These are phyloP conservation scores for Hoplostethus atlanticus DNA, from an alignment of 2,797 vertebrate genomes.

Conservation along the genomic window DNA sequence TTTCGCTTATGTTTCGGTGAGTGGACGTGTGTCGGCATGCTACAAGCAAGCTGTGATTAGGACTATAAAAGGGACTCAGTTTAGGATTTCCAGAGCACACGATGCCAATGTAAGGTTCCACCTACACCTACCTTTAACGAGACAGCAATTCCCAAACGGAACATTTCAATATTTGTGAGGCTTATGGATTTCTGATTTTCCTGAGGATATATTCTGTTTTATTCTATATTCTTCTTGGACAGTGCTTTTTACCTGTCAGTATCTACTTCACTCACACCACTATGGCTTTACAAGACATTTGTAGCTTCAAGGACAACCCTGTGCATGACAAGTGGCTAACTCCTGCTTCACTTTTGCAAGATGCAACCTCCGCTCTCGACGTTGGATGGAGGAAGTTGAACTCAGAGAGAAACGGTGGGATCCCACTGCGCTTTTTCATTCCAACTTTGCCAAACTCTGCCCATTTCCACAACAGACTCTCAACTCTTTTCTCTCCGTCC, in stretches of 20 bases:
- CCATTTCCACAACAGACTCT: background rate
- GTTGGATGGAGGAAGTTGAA: constrained; percentile 16
- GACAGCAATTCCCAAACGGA: background rate
- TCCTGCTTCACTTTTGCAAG: constrained; percentile 30
- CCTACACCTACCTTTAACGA: background rate
- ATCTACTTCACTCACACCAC: constrained; percentile 4
- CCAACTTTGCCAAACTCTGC: constrained; percentile 39
- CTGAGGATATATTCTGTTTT: constrained; percentile 1
- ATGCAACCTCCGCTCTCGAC: constrained; percentile 17
- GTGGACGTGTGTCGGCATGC: constrained; percentile 17
- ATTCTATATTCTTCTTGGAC: constrained; percentile 28
- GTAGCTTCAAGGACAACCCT: constrained; percentile 61
- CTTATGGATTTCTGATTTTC: constrained; percentile 24
- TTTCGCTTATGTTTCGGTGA: constrained; percentile 43
- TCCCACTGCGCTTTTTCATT: constrained; percentile 59
- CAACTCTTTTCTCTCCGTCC: background rate
- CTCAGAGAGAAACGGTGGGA: constrained; percentile 20
- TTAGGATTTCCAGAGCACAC: background rate
- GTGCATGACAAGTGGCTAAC: constrained; percentile 36
- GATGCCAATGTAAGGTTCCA: background rate
- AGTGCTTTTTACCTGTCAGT: background rate
- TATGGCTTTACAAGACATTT: constrained; percentile 85
- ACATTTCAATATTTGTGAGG: no score
- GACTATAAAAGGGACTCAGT: constrained; percentile 62
- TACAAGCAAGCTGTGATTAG: constrained; percentile 30